These are phyloP conservation scores for Megalopta genalis DNA, from an alignment of 1,140 invertebrate species.

Conservation along the genomic window DNA sequence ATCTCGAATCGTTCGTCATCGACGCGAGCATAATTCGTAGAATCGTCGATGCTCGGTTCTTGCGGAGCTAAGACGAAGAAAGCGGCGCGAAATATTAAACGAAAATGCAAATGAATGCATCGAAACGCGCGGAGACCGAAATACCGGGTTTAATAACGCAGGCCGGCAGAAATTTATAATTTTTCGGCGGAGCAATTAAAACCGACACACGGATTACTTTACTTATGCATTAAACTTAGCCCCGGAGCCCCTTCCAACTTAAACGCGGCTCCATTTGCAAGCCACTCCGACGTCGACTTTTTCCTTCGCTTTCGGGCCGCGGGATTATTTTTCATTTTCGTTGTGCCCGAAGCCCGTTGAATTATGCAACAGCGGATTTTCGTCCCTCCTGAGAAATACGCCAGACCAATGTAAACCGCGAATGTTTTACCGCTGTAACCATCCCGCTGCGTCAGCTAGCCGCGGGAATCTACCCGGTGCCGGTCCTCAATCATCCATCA, in stretches of 20 bases:
- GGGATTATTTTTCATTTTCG: constrained; percentile 1
- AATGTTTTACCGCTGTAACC: constrained; percentile 9
- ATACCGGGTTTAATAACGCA: no score
- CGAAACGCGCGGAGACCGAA: no score
- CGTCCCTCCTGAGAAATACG: constrained; percentile 1
- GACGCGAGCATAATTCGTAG: no score
- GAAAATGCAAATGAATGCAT: no score
- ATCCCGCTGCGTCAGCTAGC: no score
- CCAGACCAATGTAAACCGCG: background rate
- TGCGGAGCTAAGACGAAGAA: no score
- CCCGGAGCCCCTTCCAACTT: background rate
- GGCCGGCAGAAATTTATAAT: no score
- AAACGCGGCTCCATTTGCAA: background rate
- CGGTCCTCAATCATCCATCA: constrained; percentile 35
- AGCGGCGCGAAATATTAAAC: no score
- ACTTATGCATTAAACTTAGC: background rate
- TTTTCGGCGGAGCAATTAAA: no score
- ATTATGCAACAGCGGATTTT: constrained; percentile 21
- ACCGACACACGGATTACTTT: background rate
- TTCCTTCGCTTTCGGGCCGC: background rate
- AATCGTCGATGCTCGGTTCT: no score
- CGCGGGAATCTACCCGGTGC: background rate
- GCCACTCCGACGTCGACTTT: background rate
- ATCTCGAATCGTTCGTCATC: no score
- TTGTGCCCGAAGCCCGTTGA: background rate